These are phyloP conservation scores for Dipodomys spectabilis DNA, from an alignment of 2,113 vertebrate genomes.

Conservation along the genomic window DNA sequence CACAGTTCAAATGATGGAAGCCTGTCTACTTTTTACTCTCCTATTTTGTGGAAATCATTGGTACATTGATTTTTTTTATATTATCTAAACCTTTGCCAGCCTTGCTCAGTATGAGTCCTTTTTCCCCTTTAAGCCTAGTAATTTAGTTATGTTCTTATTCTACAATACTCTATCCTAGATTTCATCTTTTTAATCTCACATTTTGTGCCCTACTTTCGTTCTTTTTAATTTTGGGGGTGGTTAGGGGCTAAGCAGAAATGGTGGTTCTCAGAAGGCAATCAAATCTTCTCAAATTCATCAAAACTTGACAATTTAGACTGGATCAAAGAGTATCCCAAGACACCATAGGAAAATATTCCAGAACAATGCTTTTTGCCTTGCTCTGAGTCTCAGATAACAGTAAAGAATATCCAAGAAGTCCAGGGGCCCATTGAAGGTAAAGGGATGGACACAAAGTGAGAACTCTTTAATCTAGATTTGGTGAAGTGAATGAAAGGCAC, in stretches of 20 bases:
- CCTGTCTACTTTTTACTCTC: background rate
- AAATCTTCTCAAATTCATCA: slow-evolving; percentile 23
- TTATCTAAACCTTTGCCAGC: slow-evolving; percentile 22
- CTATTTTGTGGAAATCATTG: slow-evolving; percentile 15
- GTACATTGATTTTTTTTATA: slow-evolving; percentile 1
- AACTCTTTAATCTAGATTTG: background rate
- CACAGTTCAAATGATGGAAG: slow-evolving; percentile 7
- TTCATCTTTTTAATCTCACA: slow-evolving; percentile 44
- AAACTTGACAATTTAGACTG: background rate
- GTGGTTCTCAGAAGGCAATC: background rate
- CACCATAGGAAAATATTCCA: background rate
- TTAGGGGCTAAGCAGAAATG: slow-evolving; percentile 9
- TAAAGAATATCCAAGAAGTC: background rate
- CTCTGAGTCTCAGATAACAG: background rate
- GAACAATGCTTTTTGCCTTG: background rate
- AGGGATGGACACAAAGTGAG: background rate
- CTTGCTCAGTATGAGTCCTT: background rate
- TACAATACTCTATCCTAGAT: background rate
- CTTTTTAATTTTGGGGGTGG: background rate
- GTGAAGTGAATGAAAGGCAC: background rate
- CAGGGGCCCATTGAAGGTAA: background rate
- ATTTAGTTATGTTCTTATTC: slow-evolving; percentile 44
- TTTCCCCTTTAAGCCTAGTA: slow-evolving; percentile 8
- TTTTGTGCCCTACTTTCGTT: background rate
- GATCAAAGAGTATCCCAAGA: background rate